Evolutionary conservation across 2,797 vertebrate species (phyloP).

Genomic region (Alcedo atthis): DNA sequence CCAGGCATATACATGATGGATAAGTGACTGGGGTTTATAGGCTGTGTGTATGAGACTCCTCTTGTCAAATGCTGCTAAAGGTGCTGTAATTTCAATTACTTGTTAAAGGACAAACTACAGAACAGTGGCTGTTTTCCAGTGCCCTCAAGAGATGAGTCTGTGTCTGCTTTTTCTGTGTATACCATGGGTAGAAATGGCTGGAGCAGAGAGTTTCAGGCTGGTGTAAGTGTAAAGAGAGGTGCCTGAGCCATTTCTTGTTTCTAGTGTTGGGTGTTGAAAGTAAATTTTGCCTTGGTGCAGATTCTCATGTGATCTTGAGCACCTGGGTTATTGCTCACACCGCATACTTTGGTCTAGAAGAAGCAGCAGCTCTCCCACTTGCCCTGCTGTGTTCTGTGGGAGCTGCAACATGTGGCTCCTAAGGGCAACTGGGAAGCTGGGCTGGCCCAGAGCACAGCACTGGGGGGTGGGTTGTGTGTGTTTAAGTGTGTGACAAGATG

Average conservation of each 20-base stretch:
- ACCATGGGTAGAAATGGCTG: background rate
- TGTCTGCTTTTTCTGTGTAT: background rate
- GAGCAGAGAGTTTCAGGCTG: background rate
- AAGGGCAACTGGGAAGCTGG: background rate
- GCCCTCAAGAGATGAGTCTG: background rate
- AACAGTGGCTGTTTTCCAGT: background rate
- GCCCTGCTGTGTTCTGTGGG: background rate
- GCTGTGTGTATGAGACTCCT: background rate
- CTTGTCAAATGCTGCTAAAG: background rate
- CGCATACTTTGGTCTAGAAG: background rate
- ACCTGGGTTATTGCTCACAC: background rate
- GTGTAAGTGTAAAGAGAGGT: background rate
- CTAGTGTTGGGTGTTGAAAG: background rate
- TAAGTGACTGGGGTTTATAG: constrained; percentile 6
- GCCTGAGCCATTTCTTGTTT: fast-evolving
- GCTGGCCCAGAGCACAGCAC: background rate
- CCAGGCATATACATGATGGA: background rate
- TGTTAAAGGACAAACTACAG: background rate
- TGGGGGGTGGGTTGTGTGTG: background rate
- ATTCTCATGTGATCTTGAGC: background rate
- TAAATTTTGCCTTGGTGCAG: background rate
- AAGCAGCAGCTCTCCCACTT: background rate
- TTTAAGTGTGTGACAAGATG: too few species aligned
- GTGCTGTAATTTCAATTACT: background rate
- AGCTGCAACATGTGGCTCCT: fast-evolving